Conservation (phyloP, 92 coral and sea anemone genomes). For the Porites divaricata region DNA sequence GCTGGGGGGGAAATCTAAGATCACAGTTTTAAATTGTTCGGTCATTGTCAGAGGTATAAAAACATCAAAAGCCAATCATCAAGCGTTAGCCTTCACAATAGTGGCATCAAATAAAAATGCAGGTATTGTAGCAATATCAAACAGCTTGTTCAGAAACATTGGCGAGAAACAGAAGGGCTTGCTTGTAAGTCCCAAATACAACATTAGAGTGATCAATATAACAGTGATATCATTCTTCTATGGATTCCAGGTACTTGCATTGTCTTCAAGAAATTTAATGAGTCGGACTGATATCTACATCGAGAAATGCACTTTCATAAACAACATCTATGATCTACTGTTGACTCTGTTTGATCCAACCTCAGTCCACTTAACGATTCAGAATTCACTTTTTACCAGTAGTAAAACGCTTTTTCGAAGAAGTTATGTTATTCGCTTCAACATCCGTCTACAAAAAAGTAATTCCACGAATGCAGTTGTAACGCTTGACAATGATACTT, state of each 20-base stretch:
- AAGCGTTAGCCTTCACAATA: not conserved
- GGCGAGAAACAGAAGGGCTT: not conserved
- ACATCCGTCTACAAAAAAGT: not conserved
- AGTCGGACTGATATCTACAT: not conserved
- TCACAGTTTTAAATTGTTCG: conserved; percentile 1
- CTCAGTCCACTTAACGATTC: not conserved
- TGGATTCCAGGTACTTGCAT: not conserved
- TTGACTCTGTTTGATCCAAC: not conserved
- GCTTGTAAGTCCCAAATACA: conserved; percentile 13
- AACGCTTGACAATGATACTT: conserved; percentile 24
- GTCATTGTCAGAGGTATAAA: not conserved
- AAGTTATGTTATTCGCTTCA: conserved; percentile 10
- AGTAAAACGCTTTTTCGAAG: not conserved
- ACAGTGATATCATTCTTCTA: not conserved
- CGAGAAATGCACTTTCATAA: conserved; percentile 15
- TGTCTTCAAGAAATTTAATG: not conserved
- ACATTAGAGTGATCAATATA: conserved; percentile 13
- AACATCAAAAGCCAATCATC: not conserved
- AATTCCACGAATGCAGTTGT: not conserved
- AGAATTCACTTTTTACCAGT: conserved; percentile 10
- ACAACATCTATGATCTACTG: conserved; percentile 2
- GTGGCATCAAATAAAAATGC: not conserved
- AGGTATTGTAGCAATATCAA: conserved; percentile 13
- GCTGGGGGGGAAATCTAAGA: conserved; percentile 13
- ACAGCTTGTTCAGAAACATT: not conserved